phyloP scores from a whole-genome alignment of 1,140 invertebrate genomes.

The Araneus ventricosus region DNA sequence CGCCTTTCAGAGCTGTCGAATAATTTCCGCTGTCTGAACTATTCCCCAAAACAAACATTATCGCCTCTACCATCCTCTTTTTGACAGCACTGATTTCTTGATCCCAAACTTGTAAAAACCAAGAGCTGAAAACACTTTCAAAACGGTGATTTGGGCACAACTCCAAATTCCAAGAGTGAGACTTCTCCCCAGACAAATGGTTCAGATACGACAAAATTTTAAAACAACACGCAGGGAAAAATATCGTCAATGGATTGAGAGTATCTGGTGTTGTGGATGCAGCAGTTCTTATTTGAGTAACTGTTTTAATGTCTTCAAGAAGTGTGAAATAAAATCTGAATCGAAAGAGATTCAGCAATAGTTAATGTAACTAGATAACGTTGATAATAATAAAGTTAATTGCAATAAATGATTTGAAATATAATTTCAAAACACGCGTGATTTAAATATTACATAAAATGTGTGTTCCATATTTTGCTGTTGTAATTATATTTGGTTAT shows the following conservation, averaged over 20 bases:
- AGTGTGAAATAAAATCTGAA: no score
- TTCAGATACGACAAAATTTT: background rate
- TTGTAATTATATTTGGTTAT: no score
- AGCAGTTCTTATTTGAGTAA: no score
- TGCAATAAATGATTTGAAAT: no score
- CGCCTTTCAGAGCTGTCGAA: constrained; percentile 41
- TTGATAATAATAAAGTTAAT: no score
- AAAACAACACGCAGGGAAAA: background rate
- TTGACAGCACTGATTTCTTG: constrained; percentile 41
- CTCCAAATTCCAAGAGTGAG: constrained; percentile 32
- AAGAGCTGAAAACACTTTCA: constrained; percentile 36
- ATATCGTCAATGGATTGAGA: background rate
- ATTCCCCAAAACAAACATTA: constrained; percentile 60
- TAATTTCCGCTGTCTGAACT: constrained; percentile 35
- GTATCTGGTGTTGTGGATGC: no score
- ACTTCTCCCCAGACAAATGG: background rate
- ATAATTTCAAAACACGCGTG: no score
- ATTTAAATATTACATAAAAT: no score
- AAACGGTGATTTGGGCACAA: constrained; percentile 49
- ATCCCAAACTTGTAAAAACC: constrained; percentile 39
- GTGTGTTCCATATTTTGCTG: no score
- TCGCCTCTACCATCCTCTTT: constrained; percentile 51
- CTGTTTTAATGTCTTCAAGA: no score
- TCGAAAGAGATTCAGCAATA: no score
- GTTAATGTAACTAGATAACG: no score